Evolutionary conservation across 1,140 invertebrate species (phyloP).

Genomic region (Drosophila simulans): DNA sequence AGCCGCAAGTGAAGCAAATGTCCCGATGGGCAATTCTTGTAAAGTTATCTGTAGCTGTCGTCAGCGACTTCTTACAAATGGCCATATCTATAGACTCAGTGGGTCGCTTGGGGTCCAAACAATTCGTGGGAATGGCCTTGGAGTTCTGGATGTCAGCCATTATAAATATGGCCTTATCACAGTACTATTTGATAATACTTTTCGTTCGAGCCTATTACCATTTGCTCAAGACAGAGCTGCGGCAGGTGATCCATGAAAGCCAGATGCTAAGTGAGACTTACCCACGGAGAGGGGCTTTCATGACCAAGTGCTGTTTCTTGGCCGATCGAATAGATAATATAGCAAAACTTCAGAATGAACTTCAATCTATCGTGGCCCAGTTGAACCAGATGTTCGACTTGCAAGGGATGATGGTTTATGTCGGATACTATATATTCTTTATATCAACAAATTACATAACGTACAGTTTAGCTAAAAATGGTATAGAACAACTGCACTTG

Average conservation of each 20-base stretch:
- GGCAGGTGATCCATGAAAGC: constrained; percentile 8
- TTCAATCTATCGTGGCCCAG: neutral
- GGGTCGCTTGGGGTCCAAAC: neutral
- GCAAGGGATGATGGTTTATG: constrained; percentile 15
- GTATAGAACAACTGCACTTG: neutral
- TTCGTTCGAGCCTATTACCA: constrained; percentile 16
- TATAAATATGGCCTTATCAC: constrained; percentile 12
- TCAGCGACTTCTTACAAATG: constrained; percentile 11
- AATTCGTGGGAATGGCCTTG: neutral
- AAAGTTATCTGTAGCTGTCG: neutral
- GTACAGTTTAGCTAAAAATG: constrained; percentile 7
- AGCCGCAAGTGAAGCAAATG: neutral
- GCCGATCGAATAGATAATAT: constrained; percentile 29
- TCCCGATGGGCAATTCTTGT: constrained; percentile 8
- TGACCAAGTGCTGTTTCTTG: constrained; percentile 33
- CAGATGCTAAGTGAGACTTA: neutral
- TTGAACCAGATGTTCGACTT: neutral
- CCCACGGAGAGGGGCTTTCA: constrained; percentile 1
- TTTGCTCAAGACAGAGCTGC: constrained; percentile 18
- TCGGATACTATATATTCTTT: constrained; percentile 10
- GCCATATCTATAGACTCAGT: neutral
- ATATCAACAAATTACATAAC: constrained; percentile 7
- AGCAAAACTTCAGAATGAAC: constrained; percentile 6
- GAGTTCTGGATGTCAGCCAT: neutral
- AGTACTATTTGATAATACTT: constrained; percentile 14